Percentiles rank a stretch among this genome's conserved stretches.
Conservation (phyloP, 1,140 invertebrate species). For the Trissolcus basalis region DNA sequence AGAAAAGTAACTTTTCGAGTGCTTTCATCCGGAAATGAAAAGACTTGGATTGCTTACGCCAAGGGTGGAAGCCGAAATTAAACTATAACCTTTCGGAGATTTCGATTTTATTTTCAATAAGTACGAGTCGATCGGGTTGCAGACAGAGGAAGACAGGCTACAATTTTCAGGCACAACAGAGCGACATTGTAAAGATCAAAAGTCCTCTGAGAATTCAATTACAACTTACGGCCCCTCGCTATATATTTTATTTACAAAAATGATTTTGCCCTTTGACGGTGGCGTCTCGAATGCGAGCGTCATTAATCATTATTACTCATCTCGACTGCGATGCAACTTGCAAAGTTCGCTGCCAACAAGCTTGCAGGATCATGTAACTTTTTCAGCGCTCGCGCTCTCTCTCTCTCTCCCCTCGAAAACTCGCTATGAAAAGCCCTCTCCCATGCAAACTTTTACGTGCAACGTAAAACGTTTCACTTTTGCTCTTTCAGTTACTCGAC, state of each 20-base stretch:
- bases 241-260: too few relatives aligned
- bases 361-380: slow-evolving; percentile 29
- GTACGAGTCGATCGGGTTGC: too few relatives aligned
- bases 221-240: too few relatives aligned
- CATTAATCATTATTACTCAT: slow-evolving; percentile 43
- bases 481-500: slow-evolving; percentile 50
- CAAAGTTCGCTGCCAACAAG: slow-evolving; percentile 30
- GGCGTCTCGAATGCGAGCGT: neutral
- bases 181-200: too few relatives aligned
- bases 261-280: too few relatives aligned
- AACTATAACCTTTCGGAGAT: neutral
- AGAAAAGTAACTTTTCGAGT: slow-evolving; percentile 34
- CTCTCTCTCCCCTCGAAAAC: slow-evolving; percentile 45
- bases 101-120: too few relatives aligned
- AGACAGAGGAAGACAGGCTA: too few relatives aligned
- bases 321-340: slow-evolving; percentile 6
- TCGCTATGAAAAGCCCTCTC: slow-evolving; percentile 45
- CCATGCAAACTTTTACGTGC: slow-evolving; percentile 17
- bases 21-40: slow-evolving; percentile 13
- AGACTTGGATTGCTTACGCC: slow-evolving; percentile 4
- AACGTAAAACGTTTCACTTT: slow-evolving; percentile 51
- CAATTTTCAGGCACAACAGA: too few relatives aligned
- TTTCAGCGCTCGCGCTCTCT: slow-evolving; percentile 18
- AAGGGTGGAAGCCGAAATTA: neutral
- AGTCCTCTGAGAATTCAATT: too few relatives aligned